Conservation (phyloP, 2,888 invertebrate genomes). For the Eumerus sabulonum region DNA sequence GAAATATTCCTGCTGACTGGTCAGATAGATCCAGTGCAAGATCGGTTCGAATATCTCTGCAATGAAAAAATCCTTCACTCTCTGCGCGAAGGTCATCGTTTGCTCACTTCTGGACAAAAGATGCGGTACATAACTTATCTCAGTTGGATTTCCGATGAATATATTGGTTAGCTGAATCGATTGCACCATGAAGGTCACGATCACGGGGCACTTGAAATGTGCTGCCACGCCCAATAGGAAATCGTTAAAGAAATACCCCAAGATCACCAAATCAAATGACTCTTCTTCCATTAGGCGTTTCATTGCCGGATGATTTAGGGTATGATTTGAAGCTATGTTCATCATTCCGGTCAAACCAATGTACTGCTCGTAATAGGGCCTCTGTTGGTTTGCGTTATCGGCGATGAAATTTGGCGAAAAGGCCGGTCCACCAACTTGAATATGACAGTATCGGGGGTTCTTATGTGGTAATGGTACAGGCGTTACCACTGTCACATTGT, state of each 20-base stretch:
- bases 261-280: conserved; percentile 58
- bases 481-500: conserved; percentile 74
- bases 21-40: no score
- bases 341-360: not conserved
- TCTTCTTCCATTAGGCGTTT: conserved; percentile 36
- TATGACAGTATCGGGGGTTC: conserved; percentile 36
- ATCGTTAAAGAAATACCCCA: conserved; percentile 69
- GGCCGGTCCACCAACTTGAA: conserved; percentile 29
- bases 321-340: conserved; percentile 25
- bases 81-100: conserved; percentile 21
- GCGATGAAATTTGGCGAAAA: not conserved
- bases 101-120: not conserved
- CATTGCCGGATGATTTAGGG: conserved; percentile 37
- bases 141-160: conserved; percentile 67
- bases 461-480: conserved; percentile 59
- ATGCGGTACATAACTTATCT: conserved; percentile 57
- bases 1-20: conserved; percentile 5
- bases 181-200: conserved; percentile 63
- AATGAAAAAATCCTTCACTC: conserved; percentile 37
- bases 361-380: not conserved
- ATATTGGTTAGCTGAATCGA: conserved; percentile 32
- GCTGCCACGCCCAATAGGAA: conserved; percentile 70
- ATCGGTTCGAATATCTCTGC: no score
- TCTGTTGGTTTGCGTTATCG: not conserved
- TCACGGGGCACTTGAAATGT: conserved; percentile 71